Conservation (phyloP, 2,888 invertebrate genomes). For the Phyllotreta cruciferae region DNA sequence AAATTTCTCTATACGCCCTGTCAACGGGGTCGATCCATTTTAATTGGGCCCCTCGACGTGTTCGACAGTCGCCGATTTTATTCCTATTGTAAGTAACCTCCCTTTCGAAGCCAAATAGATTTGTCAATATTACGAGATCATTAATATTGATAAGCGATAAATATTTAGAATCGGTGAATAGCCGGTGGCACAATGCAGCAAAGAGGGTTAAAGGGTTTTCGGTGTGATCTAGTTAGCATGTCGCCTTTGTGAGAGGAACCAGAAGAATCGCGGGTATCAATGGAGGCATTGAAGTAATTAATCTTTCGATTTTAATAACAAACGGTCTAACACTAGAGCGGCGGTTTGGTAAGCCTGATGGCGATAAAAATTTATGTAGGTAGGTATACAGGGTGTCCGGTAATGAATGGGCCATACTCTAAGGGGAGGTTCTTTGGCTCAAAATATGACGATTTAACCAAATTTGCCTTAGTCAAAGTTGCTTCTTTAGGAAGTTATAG, state of each 20-base stretch:
- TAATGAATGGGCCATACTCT: no score
- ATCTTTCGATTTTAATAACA: constrained; percentile 29
- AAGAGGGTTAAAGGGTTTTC: constrained; percentile 32
- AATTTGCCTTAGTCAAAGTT: no score
- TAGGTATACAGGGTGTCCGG: no score
- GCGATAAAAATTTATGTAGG: not conserved
- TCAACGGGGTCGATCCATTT: constrained; percentile 1
- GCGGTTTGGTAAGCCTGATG: constrained; percentile 6
- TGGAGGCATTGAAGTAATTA: constrained; percentile 38
- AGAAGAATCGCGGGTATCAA: constrained; percentile 25
- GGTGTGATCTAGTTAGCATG: constrained; percentile 44
- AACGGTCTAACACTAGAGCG: constrained; percentile 8
- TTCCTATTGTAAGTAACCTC: constrained; percentile 40
- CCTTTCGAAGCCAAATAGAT: constrained; percentile 43
- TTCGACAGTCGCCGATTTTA: constrained; percentile 37
- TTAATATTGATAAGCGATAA: constrained; percentile 53
- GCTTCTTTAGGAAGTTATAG: no score
- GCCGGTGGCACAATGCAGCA: constrained; percentile 34
- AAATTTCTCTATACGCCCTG: constrained; percentile 31
- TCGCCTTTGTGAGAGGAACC: constrained; percentile 31
- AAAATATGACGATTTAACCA: no score
- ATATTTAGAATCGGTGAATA: constrained; percentile 51
- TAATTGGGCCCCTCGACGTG: constrained; percentile 16
- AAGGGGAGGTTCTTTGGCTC: no score
- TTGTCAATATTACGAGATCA: constrained; percentile 52